Evolutionary conservation across 2,888 invertebrate species (phyloP), one percentile per base, ranked within the genome.

Genomic region (Colostygia pectinataria): DNA sequence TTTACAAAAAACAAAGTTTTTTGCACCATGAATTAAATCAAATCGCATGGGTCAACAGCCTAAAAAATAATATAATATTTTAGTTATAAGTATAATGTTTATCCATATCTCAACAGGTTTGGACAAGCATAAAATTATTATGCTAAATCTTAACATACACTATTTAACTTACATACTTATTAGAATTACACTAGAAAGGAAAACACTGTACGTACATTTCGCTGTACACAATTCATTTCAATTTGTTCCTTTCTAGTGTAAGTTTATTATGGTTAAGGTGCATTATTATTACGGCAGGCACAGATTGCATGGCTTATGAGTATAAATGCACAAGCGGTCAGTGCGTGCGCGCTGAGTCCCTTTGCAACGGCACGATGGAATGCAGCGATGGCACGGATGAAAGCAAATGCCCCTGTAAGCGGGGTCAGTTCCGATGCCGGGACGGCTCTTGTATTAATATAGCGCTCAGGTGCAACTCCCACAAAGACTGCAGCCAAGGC

Each of bases 361-460:
- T 83, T 53, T 92, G 92, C 79, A 91, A 94, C 71, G 85, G 89
- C 39, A 83, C 80, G 12, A 59, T 49, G 48, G 91, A 92, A 63
- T 92, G 92, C 70, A 58, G 68, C 47, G 92, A 94, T 68, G 78
- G 75, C 23, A 90, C 91, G 4, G 90, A 89, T 50, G 90, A 90
- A 69, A 58, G 41, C 37, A 71, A 74, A 58, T 90, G 90, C 59
- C 75, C 82, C 49, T 88, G 89, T 71, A 87, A 83, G 71, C 73
- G 87, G 49, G 92, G 85, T 48, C 80, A 92, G 67, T 91, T 90
- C 72, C 77, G 77, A 39, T 94, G 94, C 77, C 83, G 93, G 64
- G 92, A 94, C 66, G 93, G 93, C 56, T 81, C 91, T 70, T 95
- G 95, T 82, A 91, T 94, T 75, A 89, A 91, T 67, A 81, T 89